phyloP scores from a whole-genome alignment of 2,113 vertebrate species.

The Labeo catla region DNA sequence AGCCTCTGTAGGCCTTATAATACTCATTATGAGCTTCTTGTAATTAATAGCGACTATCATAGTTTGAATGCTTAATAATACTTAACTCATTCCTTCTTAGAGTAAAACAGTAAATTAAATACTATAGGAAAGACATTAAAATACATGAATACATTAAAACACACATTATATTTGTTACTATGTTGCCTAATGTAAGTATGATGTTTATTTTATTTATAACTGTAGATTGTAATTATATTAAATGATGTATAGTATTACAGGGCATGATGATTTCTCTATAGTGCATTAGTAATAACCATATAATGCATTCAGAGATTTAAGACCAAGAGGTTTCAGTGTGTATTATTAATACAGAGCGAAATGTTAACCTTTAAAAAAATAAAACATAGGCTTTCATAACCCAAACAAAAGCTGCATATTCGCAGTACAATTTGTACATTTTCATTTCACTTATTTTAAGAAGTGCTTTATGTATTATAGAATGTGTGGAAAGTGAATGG shows the following conservation, averaged over 20 bases:
- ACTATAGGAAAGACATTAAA: background rate
- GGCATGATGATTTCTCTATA: background rate
- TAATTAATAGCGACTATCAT: slow-evolving; percentile 14
- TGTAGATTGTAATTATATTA: background rate
- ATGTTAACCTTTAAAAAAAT: background rate
- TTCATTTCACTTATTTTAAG: background rate
- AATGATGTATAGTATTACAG: background rate
- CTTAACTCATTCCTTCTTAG: background rate
- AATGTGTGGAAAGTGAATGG: background rate
- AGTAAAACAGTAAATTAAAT: background rate
- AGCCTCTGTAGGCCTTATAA: slow-evolving; percentile 8
- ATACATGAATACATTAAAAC: background rate
- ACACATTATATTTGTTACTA: background rate
- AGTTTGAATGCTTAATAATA: background rate
- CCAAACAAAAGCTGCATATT: background rate
- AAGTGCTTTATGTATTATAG: background rate
- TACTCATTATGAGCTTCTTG: background rate
- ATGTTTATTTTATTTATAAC: background rate
- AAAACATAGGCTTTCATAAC: background rate
- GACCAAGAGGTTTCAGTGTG: background rate
- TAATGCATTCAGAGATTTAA: background rate
- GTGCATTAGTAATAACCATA: background rate
- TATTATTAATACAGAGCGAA: background rate
- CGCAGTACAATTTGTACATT: background rate
- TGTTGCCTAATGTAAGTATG: background rate